Evolutionary conservation across 1,140 invertebrate species (phyloP).

Genomic region (Anthonomus grandis): DNA sequence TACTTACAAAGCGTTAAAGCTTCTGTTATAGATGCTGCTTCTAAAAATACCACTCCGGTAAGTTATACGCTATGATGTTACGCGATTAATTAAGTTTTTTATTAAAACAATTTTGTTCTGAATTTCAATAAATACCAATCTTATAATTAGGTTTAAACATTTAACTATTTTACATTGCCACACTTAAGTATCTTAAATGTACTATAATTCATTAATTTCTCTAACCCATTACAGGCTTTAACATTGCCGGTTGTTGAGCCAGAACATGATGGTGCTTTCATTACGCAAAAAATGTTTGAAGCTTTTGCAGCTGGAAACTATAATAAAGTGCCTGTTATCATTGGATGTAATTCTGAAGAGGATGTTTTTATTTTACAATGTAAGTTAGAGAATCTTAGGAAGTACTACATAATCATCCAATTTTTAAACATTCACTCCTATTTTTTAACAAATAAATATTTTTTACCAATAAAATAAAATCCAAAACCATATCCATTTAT

Average conservation of each 20-base stretch:
- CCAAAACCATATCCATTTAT: too few species aligned
- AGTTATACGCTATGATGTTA: neutral
- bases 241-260: slow-evolving; percentile 29
- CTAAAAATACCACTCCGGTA: slow-evolving; percentile 20
- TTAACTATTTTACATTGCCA: neutral
- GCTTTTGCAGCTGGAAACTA: slow-evolving; percentile 29
- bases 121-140: neutral
- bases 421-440: too few species aligned
- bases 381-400: neutral
- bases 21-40: slow-evolving; percentile 19
- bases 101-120: neutral
- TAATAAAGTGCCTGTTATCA: slow-evolving; percentile 31
- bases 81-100: neutral
- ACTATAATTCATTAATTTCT: neutral
- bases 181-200: too few species aligned
- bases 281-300: slow-evolving; percentile 32
- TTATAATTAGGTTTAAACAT: neutral
- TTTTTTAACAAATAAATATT: too few species aligned
- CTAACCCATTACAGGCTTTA: neutral
- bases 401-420: neutral
- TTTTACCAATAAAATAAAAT: too few species aligned
- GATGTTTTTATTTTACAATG: slow-evolving; percentile 11
- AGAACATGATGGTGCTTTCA: slow-evolving; percentile 29
- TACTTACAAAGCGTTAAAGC: slow-evolving; percentile 23
- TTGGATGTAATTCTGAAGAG: slow-evolving; percentile 39